These are phyloP conservation scores for Corythaeola cristata DNA, from an alignment of 2,113 vertebrate genomes.

Conservation along the genomic window DNA sequence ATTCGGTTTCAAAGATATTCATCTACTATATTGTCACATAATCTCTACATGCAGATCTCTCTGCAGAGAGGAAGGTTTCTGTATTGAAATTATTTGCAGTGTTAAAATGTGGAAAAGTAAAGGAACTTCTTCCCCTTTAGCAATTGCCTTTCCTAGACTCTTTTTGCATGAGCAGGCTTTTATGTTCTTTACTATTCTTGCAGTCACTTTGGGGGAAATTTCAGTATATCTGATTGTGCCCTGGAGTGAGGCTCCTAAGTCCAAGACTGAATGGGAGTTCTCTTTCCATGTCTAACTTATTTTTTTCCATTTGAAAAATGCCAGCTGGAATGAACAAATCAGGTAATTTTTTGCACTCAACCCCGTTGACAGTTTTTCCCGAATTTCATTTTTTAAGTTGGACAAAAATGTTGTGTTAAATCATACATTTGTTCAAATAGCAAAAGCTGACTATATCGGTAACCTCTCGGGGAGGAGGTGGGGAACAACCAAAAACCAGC, in stretches of 20 bases:
- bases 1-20: background rate
- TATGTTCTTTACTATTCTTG: background rate
- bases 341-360: background rate
- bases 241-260: background rate
- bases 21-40: background rate
- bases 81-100: background rate
- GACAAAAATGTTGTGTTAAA: background rate
- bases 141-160: background rate
- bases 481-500: too few species aligned
- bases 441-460: background rate
- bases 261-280: background rate
- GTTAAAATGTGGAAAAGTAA: background rate
- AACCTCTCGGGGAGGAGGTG: background rate
- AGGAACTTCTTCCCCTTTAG: background rate
- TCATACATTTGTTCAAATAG: background rate
- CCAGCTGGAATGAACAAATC: background rate
- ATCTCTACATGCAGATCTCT: background rate
- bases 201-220: background rate
- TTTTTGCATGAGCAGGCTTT: background rate
- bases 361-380: fast-evolving
- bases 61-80: background rate
- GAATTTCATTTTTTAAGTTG: background rate
- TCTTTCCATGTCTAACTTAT: background rate
- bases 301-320: background rate
- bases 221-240: background rate